Evolutionary conservation across 2,113 vertebrate genomes (phyloP).

Genomic region (Micromys minutus): DNA sequence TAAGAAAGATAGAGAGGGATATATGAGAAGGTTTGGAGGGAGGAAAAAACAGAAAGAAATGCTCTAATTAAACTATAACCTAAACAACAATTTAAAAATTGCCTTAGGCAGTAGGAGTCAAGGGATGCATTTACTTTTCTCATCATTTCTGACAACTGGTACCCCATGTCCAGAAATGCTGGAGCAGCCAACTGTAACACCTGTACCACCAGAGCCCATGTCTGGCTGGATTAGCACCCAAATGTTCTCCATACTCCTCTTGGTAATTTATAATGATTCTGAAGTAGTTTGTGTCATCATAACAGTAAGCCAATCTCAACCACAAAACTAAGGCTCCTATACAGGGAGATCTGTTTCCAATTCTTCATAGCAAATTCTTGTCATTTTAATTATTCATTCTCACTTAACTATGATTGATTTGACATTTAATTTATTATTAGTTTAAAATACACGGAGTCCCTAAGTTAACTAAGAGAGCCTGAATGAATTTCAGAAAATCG

Average conservation of each 20-base stretch:
- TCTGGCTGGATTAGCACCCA: neutral
- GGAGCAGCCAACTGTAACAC: neutral
- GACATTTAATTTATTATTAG: constrained; percentile 56
- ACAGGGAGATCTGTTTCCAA: constrained; percentile 5
- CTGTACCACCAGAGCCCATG: neutral
- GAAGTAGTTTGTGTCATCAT: neutral
- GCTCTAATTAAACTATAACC: neutral
- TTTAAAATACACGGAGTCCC: constrained; percentile 37
- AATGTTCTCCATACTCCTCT: neutral
- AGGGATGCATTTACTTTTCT: neutral
- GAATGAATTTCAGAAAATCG: neutral
- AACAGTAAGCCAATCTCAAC: neutral
- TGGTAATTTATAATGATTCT: neutral
- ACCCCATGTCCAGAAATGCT: neutral
- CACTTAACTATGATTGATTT: constrained; percentile 53
- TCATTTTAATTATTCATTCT: constrained; percentile 57
- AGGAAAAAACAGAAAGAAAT: neutral
- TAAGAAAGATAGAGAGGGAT: no score
- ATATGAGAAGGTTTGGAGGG: neutral
- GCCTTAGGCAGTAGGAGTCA: neutral
- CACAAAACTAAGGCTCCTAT: neutral
- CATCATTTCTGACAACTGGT: neutral
- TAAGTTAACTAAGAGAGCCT: neutral
- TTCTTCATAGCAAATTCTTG: constrained; percentile 1
- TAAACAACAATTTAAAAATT: neutral